Evolutionary conservation across 2,888 invertebrate genomes (phyloP).

Genomic region (Chesias legatella): DNA sequence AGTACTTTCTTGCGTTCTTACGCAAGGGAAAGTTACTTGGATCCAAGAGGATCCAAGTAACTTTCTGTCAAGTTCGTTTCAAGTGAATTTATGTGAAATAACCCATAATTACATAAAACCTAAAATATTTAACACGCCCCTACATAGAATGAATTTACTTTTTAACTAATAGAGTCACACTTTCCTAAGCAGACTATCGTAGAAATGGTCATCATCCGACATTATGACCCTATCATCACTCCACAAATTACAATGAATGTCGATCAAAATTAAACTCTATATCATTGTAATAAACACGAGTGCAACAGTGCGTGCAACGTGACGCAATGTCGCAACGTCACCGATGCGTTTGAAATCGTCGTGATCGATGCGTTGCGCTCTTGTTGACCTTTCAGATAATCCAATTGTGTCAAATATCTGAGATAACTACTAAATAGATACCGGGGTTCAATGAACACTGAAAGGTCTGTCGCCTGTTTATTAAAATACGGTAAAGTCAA

Average conservation of each 20-base stretch:
- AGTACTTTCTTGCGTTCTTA: no score
- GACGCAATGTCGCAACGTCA: constrained; percentile 22
- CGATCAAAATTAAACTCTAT: constrained; percentile 10
- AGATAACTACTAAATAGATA: no score
- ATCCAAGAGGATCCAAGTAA: no score
- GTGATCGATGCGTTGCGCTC: constrained; percentile 30
- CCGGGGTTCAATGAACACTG: no score
- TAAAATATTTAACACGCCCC: not conserved
- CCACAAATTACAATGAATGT: constrained; percentile 3
- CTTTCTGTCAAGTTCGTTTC: no score
- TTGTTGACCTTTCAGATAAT: constrained; percentile 29
- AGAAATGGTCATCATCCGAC: constrained; percentile 23
- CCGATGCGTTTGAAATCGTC: constrained; percentile 20
- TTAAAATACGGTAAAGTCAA: no score
- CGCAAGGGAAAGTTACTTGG: no score
- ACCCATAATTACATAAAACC: no score
- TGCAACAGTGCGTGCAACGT: not conserved
- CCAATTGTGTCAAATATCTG: constrained; percentile 13
- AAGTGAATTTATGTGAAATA: no score
- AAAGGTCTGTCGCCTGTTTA: no score
- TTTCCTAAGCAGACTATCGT: constrained; percentile 16
- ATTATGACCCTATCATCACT: constrained; percentile 21
- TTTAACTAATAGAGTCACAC: constrained; percentile 9
- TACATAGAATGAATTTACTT: not conserved
- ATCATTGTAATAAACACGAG: constrained; percentile 2